Conservation (phyloP, 1,140 invertebrate species). For the Reticulitermes speratus region DNA sequence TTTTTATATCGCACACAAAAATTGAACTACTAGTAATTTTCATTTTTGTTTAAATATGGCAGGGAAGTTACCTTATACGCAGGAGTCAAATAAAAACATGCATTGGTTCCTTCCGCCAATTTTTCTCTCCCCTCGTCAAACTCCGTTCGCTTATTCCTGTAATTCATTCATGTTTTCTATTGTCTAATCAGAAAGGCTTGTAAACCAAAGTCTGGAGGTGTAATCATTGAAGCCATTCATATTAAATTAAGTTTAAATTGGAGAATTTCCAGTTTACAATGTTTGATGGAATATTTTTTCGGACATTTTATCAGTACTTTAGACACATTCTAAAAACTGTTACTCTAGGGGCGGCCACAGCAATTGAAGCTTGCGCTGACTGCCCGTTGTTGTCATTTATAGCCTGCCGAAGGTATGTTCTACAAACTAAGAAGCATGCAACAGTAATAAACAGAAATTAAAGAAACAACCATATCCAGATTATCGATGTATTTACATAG, state of each 20-base stretch:
- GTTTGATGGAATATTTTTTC: background rate
- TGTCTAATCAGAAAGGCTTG: conserved; percentile 6
- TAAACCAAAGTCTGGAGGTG: background rate
- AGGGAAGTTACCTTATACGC: background rate
- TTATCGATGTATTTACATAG: too few species aligned
- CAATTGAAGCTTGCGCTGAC: too few species aligned
- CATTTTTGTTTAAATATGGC: background rate
- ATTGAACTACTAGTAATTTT: background rate
- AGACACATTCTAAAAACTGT: too few species aligned
- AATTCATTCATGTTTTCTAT: background rate
- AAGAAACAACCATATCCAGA: too few species aligned
- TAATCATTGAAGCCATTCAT: background rate
- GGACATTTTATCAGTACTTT: too few species aligned
- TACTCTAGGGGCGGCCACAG: too few species aligned
- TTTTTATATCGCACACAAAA: background rate
- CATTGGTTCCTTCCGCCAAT: background rate
- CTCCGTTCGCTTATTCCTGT: background rate
- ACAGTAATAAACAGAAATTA: too few species aligned
- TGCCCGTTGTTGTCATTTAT: too few species aligned
- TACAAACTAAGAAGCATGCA: too few species aligned
- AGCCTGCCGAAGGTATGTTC: too few species aligned
- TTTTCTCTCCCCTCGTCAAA: background rate
- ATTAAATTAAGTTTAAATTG: background rate
- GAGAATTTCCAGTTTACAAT: background rate
- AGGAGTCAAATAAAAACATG: background rate